These are phyloP conservation scores for Argentina silus DNA, from an alignment of 2,797 vertebrate genomes.

Conservation along the genomic window DNA sequence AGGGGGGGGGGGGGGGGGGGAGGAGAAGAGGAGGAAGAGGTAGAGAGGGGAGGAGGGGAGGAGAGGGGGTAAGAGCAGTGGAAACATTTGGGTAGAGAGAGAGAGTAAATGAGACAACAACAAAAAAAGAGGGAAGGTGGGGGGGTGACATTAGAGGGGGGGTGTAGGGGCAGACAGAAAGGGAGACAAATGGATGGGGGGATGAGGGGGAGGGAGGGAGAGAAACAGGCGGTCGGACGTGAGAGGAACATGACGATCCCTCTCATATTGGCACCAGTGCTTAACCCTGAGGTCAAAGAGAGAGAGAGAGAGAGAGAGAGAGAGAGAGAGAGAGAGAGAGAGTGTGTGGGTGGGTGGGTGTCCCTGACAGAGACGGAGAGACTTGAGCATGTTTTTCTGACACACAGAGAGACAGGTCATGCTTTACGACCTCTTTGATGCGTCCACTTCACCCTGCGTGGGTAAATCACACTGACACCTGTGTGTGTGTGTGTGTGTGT, in stretches of 20 bases:
- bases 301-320: slow-evolving; percentile 3
- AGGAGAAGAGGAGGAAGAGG: slow-evolving; percentile 54
- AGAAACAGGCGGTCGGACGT: slow-evolving; percentile 47
- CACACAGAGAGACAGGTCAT: too few species aligned
- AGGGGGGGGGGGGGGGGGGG: too few species aligned
- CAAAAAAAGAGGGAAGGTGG: background rate
- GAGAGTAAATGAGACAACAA: too few species aligned
- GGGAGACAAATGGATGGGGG: slow-evolving; percentile 25
- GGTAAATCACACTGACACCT: background rate
- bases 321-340: slow-evolving; percentile 15
- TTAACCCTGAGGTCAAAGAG: slow-evolving; percentile 41
- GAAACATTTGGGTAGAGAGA: background rate
- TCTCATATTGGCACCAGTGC: slow-evolving; percentile 43
- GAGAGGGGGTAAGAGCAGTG: background rate
- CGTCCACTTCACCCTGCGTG: background rate
- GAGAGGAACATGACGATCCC: slow-evolving; percentile 50
- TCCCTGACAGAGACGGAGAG: too few species aligned
- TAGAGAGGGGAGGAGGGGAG: background rate
- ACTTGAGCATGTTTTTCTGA: too few species aligned
- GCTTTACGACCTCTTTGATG: slow-evolving; percentile 7
- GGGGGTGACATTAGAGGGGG: slow-evolving; percentile 32
- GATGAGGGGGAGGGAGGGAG: slow-evolving; percentile 27
- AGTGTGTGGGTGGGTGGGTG: too few species aligned
- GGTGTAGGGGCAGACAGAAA: slow-evolving; percentile 32
- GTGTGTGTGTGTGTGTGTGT: slow-evolving; percentile 4